phyloP scores from a whole-genome alignment of 2,113 vertebrate genomes.

The Ardeotis arabs region DNA sequence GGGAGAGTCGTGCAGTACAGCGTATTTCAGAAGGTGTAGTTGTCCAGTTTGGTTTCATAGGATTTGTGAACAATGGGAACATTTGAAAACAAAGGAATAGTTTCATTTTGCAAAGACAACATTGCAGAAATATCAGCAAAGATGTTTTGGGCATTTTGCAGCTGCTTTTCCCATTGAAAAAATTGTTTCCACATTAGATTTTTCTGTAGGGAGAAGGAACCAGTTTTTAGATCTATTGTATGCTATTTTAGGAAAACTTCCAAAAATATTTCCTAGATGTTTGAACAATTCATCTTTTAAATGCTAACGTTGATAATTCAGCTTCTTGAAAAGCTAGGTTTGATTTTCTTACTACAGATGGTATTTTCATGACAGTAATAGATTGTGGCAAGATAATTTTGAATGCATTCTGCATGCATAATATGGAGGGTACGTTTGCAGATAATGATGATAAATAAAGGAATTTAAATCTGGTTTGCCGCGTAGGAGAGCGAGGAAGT shows the following conservation, averaged over 20 bases:
- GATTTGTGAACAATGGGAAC: background rate
- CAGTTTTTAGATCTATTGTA: background rate
- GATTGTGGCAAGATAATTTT: slow-evolving; percentile 48
- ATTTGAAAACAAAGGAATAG: background rate
- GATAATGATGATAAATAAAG: slow-evolving; percentile 32
- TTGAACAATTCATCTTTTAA: background rate
- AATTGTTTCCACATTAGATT: background rate
- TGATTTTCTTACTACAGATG: slow-evolving; percentile 46
- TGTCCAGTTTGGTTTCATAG: slow-evolving; percentile 33
- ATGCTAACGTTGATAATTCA: background rate
- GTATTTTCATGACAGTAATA: slow-evolving; percentile 63
- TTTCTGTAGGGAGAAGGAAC: background rate
- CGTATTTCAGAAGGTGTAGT: slow-evolving; percentile 24
- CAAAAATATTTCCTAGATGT: background rate
- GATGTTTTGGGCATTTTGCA: background rate
- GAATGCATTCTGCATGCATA: slow-evolving; percentile 54
- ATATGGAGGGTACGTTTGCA: background rate
- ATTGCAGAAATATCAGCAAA: background rate
- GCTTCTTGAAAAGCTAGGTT: background rate
- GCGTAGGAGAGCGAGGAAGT: slow-evolving; percentile 76
- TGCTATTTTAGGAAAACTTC: slow-evolving; percentile 9
- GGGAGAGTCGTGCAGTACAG: slow-evolving; percentile 12
- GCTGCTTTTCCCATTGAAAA: background rate
- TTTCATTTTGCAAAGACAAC: slow-evolving; percentile 1
- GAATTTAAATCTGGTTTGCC: slow-evolving; percentile 24